phyloP scores from a whole-genome alignment of 1,140 invertebrate genomes.

The Plectus sambesii region DNA sequence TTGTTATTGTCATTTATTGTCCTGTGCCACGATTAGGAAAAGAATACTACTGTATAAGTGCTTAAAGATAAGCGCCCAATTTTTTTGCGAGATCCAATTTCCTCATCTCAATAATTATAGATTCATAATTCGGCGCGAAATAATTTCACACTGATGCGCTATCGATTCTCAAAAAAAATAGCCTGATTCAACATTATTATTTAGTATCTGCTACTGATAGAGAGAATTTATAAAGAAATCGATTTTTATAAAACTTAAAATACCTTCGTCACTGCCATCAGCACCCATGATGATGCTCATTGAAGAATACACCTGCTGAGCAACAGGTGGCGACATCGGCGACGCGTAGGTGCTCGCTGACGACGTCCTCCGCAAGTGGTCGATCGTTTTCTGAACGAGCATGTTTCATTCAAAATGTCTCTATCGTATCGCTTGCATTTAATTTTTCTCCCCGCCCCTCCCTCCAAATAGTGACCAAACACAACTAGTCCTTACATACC shows the following conservation, averaged over 20 bases:
- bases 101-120: too few species aligned
- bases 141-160: too few species aligned
- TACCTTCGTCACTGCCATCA: conserved; percentile 65
- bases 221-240: not conserved
- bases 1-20: not conserved
- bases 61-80: not conserved
- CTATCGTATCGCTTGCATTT: too few species aligned
- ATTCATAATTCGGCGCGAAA: too few species aligned
- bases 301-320: conserved; percentile 74
- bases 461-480: too few species aligned
- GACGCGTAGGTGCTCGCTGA: conserved; percentile 75
- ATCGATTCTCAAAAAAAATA: too few species aligned
- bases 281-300: conserved; percentile 77
- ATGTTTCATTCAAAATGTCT: too few species aligned
- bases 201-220: too few species aligned
- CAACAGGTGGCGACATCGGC: conserved; percentile 76
- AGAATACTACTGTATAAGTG: not conserved
- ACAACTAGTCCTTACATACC: too few species aligned
- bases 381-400: conserved; percentile 64
- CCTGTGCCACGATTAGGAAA: conserved; percentile 2
- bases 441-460: too few species aligned
- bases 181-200: too few species aligned
- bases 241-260: conserved; percentile 1
- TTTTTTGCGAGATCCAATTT: too few species aligned
- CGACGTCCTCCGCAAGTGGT: conserved; percentile 65